phyloP scores from a whole-genome alignment of 2,888 invertebrate species.

The Scaeva pyrastri region DNA sequence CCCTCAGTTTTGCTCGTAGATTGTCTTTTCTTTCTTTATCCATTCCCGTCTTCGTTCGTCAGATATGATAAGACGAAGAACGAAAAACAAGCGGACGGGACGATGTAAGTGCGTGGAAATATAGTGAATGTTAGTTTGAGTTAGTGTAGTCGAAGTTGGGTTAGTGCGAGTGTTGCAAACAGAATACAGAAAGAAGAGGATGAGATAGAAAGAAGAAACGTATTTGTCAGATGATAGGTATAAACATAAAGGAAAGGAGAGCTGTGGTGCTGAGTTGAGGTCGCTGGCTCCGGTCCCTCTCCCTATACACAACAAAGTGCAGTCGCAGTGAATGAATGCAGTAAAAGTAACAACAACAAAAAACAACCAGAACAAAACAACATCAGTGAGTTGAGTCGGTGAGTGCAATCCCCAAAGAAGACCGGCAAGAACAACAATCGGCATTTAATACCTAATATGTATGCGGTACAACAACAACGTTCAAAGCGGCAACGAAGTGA shows the following conservation, averaged over 20 bases:
- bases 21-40: constrained; percentile 43
- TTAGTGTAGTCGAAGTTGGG: background rate
- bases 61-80: constrained; percentile 34
- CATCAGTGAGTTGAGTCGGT: constrained; percentile 39
- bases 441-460: constrained; percentile 68
- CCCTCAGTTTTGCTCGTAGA: background rate
- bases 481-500: constrained; percentile 75
- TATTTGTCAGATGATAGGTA: constrained; percentile 36
- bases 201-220: constrained; percentile 31
- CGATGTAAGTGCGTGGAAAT: constrained; percentile 23
- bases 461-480: constrained; percentile 68
- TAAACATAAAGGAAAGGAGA: background rate
- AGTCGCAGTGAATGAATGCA: constrained; percentile 54
- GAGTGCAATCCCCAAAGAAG: constrained; percentile 47
- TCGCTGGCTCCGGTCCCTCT: constrained; percentile 46
- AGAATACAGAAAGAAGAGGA: constrained; percentile 29
- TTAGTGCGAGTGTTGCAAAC: constrained; percentile 18
- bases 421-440: constrained; percentile 39
- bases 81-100: constrained; percentile 2
- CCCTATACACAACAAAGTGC: constrained; percentile 29
- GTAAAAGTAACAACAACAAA: constrained; percentile 33
- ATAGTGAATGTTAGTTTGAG: constrained; percentile 5
- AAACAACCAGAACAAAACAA: constrained; percentile 25
- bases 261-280: constrained; percentile 47
- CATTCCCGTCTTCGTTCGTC: constrained; percentile 13